Evolutionary conservation across 2,797 vertebrate genomes (phyloP), one percentile per base, ranked within the genome.

Genomic region (Euphonia xanthogaster): DNA sequence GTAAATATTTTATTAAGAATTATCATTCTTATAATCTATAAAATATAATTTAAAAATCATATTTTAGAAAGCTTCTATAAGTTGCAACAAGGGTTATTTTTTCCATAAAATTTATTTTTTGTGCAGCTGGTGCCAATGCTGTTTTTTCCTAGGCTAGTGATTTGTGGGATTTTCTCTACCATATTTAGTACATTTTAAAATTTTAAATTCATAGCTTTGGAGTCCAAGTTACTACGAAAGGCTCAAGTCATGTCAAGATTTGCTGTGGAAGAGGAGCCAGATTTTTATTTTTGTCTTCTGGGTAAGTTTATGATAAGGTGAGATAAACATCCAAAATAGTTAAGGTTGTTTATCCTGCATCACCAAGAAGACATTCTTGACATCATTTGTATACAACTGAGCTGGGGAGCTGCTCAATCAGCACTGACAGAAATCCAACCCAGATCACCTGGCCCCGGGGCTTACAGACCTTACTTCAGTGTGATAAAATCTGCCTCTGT

Each of bases 251-350:
- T 37, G 44, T 91, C 77, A 85, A 62, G 79, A 76, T 57, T 93
- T 94, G 82, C 55, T 93, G 42, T 51, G 81, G 60, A 97, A 94
- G 97, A 90, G 62, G 35, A 68, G 85, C 22, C 65, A 92, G 62
- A 44, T 68, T 81, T 95, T 94, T 94, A 87, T 96, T 97, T 97
- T 73, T 93, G 47, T 95, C 85, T 86, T 88, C 71, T 91, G 68
- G 71, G 94, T 95, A 98, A 94, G 96, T 97, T 97, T 96, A 97
- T 83, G 70, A 77, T 92, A 90, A 82, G 88, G 91, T n/a, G 78
- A 97, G 93, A 97, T 96, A 96, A 97, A 97, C 83, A 95, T 90
- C 68, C 95, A 80, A 97, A 90, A 96, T 67, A 93, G 45, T 94
- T 93, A 74, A 72, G 73, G 72, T 79, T 97, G 94, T 96, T 97